Percentiles rank a stretch among this genome's conserved stretches.
Evolutionary conservation across 2,113 vertebrate species (phyloP).

Genomic region (Sinocyclocheilus grahami): DNA sequence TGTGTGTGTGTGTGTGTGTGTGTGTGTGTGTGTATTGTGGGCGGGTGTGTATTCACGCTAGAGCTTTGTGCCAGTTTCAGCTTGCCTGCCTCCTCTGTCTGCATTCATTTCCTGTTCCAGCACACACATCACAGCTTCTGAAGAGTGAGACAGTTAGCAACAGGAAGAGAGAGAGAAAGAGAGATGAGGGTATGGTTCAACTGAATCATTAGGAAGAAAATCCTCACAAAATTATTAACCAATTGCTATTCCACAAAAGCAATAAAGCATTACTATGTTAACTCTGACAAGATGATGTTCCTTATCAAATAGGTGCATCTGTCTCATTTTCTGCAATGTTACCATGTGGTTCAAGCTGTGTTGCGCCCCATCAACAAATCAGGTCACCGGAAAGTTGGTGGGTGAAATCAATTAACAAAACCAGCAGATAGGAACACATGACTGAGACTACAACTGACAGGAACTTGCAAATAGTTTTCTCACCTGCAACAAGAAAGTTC

Average conservation of each 20-base stretch:
- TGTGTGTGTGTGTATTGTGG: background rate
- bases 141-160: slow-evolving; percentile 43
- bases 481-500: background rate
- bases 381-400: slow-evolving; percentile 11
- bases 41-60: slow-evolving; percentile 40
- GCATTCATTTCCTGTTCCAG: slow-evolving; percentile 65
- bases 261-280: background rate
- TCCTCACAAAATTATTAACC: background rate
- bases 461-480: background rate
- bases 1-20: background rate
- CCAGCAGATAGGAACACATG: background rate
- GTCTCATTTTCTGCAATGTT: background rate
- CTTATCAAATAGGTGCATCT: background rate
- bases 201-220: background rate
- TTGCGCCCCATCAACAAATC: background rate
- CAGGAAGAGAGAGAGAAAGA: slow-evolving; percentile 43
- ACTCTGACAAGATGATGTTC: background rate
- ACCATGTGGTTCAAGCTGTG: background rate
- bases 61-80: slow-evolving; percentile 59
- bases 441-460: background rate
- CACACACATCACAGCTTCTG: slow-evolving; percentile 52
- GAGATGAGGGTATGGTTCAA: slow-evolving; percentile 14
- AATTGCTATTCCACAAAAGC: background rate
- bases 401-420: slow-evolving; percentile 13
- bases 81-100: slow-evolving; percentile 61